phyloP scores from a whole-genome alignment of 2,888 invertebrate genomes.

The Archips crataeganus region DNA sequence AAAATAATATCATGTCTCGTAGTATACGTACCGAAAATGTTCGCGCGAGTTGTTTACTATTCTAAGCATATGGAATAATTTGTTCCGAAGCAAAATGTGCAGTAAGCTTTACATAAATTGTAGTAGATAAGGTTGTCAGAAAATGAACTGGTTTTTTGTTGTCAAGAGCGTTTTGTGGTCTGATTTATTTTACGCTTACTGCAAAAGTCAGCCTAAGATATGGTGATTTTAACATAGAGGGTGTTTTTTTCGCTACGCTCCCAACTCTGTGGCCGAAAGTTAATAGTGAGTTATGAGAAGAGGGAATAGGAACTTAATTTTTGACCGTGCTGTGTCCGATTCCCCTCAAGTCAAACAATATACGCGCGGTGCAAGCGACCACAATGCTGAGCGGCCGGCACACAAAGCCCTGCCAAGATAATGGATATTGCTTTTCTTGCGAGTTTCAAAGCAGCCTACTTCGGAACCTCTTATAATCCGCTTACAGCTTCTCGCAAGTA shows the following conservation, averaged over 20 bases:
- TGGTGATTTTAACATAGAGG: not conserved
- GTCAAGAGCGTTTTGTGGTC: not conserved
- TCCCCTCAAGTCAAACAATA: constrained; percentile 64
- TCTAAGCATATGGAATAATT: constrained; percentile 7
- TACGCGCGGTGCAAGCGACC: constrained; percentile 63
- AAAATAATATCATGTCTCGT: constrained; percentile 6
- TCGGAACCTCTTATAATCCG: constrained; percentile 83
- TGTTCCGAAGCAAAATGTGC: not conserved
- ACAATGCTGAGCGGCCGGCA: constrained; percentile 71
- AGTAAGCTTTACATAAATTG: not conserved
- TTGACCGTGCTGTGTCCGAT: constrained; percentile 52
- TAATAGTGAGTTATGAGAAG: constrained; percentile 21
- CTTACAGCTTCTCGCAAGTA: constrained; percentile 77
- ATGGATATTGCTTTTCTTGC: constrained; percentile 85
- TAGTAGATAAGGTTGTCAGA: not conserved
- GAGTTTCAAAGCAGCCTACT: constrained; percentile 84
- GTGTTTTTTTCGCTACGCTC: not conserved
- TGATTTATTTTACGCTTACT: not conserved
- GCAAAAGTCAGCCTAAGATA: not conserved
- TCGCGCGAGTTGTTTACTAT: constrained; percentile 7
- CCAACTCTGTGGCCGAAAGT: constrained; percentile 6
- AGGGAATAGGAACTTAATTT: constrained; percentile 46
- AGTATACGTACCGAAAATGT: not conserved
- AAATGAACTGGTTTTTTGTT: not conserved
- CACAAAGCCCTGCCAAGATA: constrained; percentile 79